Evolutionary conservation across 1,140 invertebrate species (phyloP), one percentile per base, ranked within the genome.

Genomic region (Orchestia grillus): DNA sequence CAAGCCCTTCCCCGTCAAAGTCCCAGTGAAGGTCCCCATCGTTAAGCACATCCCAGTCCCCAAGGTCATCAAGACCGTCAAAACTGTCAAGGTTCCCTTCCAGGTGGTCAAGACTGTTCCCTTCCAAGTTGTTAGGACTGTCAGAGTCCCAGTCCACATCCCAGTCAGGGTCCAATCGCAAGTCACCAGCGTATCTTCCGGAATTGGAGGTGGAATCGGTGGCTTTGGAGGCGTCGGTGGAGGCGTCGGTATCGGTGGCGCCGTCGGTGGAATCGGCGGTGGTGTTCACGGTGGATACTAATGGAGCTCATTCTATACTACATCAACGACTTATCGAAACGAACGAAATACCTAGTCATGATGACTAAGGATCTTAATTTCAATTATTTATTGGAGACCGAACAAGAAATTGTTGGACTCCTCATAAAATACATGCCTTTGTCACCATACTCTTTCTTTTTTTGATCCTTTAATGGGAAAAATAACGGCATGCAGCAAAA

Each of bases 31-130:
- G 44, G 92, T 94, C 43, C 92, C 92, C 92, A 94, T 94, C 44
- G 92, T 94, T 4, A 94, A 94, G 92, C 92, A 94, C 92, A n/a
- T 94, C 43, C 92, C 92, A 15, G 92, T 94, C 44, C 92, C 92
- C 44, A 94, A 94, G 92, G 44, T 45, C 3, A 94, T 94, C 44
- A 94, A 94, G 92, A 94, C 92, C 44, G 92, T 94, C 44, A 94
- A 94, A n/a, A 94, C 92, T 44, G 92, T 94, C 44, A 94, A 94
- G 92, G 92, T 94, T 45, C 92, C 92, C 92, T 94, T 94, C 92
- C 92, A 94, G 92, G 92, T 94, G 44, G 92, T 94, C 92, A 94
- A 40, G 92, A 94, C 92, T 15, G 92, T 94, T n/a, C 92, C 92
- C 92, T 44, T 94, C 43, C 92, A 44, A 0, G 92, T 94, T 19